Percentiles rank a stretch among this genome's conserved stretches.
Evolutionary conservation across 2,888 invertebrate genomes (phyloP).

Genomic region (Agrotis clavis): DNA sequence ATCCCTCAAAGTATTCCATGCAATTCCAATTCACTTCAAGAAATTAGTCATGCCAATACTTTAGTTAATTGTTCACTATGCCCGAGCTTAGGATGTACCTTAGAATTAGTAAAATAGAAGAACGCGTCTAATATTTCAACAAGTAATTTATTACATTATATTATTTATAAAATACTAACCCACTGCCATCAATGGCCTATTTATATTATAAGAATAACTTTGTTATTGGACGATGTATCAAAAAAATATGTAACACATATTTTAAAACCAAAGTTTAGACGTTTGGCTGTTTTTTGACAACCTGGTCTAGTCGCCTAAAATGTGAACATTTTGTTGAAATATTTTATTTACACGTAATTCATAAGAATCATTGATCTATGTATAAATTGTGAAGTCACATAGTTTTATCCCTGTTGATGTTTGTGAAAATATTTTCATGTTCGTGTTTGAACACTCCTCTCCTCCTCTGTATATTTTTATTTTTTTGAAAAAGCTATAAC

Average conservation of each 20-base stretch:
- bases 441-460: constrained; percentile 41
- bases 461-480: constrained; percentile 24
- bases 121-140: constrained; percentile 41
- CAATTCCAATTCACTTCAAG: constrained; percentile 23
- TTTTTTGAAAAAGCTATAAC: constrained; percentile 22
- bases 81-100: constrained; percentile 71
- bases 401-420: constrained; percentile 69
- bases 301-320: constrained; percentile 84
- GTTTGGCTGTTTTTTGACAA: constrained; percentile 82
- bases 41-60: constrained; percentile 43
- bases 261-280: constrained; percentile 86
- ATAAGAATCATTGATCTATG: constrained; percentile 69
- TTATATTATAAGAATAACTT: constrained; percentile 73
- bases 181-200: constrained; percentile 86
- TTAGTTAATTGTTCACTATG: constrained; percentile 48
- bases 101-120: constrained; percentile 49
- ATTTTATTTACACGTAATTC: constrained; percentile 78
- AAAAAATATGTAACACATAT: constrained; percentile 78
- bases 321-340: constrained; percentile 77
- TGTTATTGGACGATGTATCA: constrained; percentile 67
- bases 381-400: constrained; percentile 73
- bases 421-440: constrained; percentile 51
- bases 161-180: constrained; percentile 66
- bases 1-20: constrained; percentile 28
- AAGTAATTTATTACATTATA: constrained; percentile 56